phyloP scores from a whole-genome alignment of 2,888 invertebrate species.

The Leptinotarsa haldemani region DNA sequence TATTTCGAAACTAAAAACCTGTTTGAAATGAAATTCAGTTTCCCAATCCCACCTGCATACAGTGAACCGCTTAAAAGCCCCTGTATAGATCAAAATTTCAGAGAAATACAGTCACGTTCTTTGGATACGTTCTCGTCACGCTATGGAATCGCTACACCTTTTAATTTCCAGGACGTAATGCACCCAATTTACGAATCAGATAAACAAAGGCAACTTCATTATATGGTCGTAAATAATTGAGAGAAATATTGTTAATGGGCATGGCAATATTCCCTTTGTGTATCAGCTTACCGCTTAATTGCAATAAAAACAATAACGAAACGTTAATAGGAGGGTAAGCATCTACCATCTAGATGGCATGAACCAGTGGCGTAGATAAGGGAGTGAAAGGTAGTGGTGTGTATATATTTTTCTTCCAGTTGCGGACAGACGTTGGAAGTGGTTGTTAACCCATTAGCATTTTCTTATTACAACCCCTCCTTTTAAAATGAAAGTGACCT shows the following conservation, averaged over 20 bases:
- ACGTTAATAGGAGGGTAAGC: constrained; percentile 46
- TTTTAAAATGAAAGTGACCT: too few species aligned
- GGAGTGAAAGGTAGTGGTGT: not conserved
- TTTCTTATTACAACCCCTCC: too few species aligned
- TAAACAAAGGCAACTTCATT: constrained; percentile 55
- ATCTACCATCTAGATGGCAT: constrained; percentile 15
- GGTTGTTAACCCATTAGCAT: too few species aligned
- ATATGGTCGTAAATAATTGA: constrained; percentile 56
- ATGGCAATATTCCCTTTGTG: constrained; percentile 58
- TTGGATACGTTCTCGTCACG: not conserved
- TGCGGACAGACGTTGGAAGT: not conserved
- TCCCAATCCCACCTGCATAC: not conserved
- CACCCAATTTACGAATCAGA: constrained; percentile 46
- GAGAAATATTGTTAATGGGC: constrained; percentile 54
- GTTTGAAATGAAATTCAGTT: not conserved
- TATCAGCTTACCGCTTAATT: constrained; percentile 59
- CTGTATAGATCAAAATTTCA: not conserved
- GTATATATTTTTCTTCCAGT: not conserved
- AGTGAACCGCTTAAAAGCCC: not conserved
- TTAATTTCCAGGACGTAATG: constrained; percentile 42
- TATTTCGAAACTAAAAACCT: not conserved
- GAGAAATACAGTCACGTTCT: constrained; percentile 4
- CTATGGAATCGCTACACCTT: constrained; percentile 40
- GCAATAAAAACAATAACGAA: constrained; percentile 59
- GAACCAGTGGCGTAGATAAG: not conserved